Evolutionary conservation across 2,797 vertebrate species (phyloP).

Genomic region (Tenualosa thibaudeaui): DNA sequence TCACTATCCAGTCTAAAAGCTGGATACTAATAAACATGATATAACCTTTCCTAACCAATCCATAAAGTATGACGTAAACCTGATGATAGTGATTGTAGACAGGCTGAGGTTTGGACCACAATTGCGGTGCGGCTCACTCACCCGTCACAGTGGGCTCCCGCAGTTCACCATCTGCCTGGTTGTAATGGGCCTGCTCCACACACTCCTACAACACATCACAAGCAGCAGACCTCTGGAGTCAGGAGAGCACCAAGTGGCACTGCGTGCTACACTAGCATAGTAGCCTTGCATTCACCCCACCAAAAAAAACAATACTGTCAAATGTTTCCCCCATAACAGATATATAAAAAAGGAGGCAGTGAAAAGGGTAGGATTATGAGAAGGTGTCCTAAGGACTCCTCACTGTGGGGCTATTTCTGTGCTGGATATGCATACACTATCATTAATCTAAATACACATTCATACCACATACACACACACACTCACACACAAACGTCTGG

Average conservation of each 20-base stretch:
- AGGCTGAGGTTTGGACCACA: neutral
- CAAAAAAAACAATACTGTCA: neutral
- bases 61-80: neutral
- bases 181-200: slow-evolving; percentile 57
- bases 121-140: slow-evolving; percentile 43
- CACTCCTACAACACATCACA: slow-evolving; percentile 57
- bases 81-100: neutral
- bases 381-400: neutral
- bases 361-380: neutral
- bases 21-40: neutral
- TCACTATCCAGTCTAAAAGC: neutral
- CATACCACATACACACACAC: neutral
- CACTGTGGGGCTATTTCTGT: slow-evolving; percentile 1
- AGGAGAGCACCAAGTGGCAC: neutral
- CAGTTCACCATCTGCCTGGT: slow-evolving; percentile 30
- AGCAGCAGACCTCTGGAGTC: neutral
- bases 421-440: neutral
- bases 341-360: neutral
- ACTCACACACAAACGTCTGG: neutral
- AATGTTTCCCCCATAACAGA: neutral
- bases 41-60: neutral
- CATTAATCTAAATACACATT: slow-evolving; percentile 17
- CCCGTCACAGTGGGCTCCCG: slow-evolving; percentile 71
- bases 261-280: neutral
- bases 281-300: neutral